phyloP scores from a whole-genome alignment of 1,140 invertebrate species.

The Odontomachus brunneus region DNA sequence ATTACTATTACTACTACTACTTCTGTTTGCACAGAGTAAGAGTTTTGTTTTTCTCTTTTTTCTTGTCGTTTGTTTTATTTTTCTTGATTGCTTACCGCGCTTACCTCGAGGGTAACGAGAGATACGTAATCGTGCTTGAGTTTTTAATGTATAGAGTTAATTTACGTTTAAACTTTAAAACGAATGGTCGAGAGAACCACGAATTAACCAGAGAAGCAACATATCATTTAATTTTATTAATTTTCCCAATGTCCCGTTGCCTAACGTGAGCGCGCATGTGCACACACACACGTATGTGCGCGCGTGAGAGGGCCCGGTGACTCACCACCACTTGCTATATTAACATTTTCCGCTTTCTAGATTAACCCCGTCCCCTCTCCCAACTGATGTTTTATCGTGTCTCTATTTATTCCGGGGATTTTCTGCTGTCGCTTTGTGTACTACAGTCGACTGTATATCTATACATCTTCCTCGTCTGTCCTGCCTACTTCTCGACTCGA shows the following conservation, averaged over 20 bases:
- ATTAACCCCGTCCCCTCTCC: slow-evolving; percentile 2
- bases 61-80: not conserved
- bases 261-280: slow-evolving; percentile 18
- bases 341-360: slow-evolving; percentile 41
- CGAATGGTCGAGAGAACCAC: slow-evolving; percentile 70
- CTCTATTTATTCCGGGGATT: slow-evolving; percentile 46
- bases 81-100: not conserved
- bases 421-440: not conserved
- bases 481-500: not conserved
- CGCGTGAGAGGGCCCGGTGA: not conserved
- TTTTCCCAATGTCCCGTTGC: slow-evolving; percentile 71
- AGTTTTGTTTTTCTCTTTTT: too few relatives aligned
- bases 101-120: not conserved
- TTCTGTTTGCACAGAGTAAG: too few relatives aligned
- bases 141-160: slow-evolving; percentile 76
- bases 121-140: slow-evolving; percentile 45
- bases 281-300: too few relatives aligned
- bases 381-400: slow-evolving; percentile 27
- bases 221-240: slow-evolving; percentile 85
- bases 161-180: slow-evolving; percentile 73
- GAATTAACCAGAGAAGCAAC: slow-evolving; percentile 84
- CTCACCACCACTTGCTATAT: not conserved
- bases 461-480: not conserved
- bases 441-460: not conserved
- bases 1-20: too few relatives aligned